Percentiles rank a stretch among this genome's conserved stretches.
phyloP scores from a whole-genome alignment of 2,888 invertebrate genomes.

The Ommatoiulus sabulosus region DNA sequence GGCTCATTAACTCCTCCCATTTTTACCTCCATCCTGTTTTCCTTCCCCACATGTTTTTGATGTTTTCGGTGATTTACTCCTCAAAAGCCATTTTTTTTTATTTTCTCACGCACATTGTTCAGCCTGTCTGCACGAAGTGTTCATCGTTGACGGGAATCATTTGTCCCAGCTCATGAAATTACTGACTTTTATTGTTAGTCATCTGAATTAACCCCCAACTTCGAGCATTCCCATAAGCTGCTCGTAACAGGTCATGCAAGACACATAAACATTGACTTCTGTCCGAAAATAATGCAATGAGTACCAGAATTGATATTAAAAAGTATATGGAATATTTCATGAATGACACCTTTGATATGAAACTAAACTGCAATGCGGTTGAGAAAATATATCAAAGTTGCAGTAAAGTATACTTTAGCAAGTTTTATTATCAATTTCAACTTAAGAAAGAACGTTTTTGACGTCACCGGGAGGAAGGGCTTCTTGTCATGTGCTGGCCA shows the following conservation, averaged over 20 bases:
- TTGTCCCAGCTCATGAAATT: background rate
- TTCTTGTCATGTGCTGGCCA: background rate
- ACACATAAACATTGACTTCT: background rate
- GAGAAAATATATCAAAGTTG: background rate
- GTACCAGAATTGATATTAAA: background rate
- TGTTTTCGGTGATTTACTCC: constrained; percentile 27
- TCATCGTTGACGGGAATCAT: background rate
- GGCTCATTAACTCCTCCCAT: background rate
- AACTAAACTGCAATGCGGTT: background rate
- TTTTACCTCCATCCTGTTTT: constrained; percentile 31
- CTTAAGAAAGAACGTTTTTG: background rate
- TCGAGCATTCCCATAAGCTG: background rate
- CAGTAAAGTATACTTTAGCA: background rate
- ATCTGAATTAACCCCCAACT: background rate
- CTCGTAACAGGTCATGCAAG: background rate
- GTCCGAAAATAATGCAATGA: background rate
- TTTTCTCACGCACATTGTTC: background rate
- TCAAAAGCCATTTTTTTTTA: background rate
- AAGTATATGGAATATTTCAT: background rate
- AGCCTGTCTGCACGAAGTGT: constrained; percentile 11
- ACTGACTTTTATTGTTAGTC: background rate
- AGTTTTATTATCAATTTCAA: background rate
- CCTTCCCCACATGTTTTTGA: background rate
- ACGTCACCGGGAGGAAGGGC: background rate
- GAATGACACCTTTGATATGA: background rate